A percentile compares a stretch with the other conserved stretches of the same genome.
Conservation (phyloP, 2,113 vertebrate genomes). For the Cephalophus harveyi region DNA sequence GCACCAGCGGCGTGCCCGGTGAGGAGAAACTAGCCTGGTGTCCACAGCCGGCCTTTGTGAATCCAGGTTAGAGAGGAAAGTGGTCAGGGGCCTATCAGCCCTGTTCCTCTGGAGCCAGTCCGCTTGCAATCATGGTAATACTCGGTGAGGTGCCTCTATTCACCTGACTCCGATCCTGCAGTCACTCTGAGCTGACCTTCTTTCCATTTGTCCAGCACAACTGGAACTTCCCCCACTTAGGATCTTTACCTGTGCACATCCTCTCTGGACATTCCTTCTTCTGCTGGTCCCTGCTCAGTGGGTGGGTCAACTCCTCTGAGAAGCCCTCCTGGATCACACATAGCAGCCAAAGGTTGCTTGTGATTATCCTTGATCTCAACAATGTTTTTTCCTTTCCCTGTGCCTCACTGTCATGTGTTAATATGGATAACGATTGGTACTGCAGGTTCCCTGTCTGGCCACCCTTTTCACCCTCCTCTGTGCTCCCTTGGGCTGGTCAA, state of each 20-base stretch:
- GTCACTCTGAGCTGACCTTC: neutral
- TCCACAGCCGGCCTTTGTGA: neutral
- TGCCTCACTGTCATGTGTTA: neutral
- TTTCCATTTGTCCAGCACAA: neutral
- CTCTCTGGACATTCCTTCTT: neutral
- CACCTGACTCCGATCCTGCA: neutral
- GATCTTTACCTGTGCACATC: neutral
- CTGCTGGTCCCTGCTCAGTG: neutral
- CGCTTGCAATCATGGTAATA: neutral
- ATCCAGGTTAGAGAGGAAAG: neutral
- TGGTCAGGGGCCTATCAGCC: neutral
- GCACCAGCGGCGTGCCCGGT: neutral
- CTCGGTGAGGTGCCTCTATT: neutral
- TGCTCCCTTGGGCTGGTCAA: neutral
- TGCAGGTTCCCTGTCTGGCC: rapidly evolving
- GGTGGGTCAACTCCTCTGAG: neutral
- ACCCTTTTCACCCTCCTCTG: neutral
- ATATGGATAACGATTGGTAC: rapidly evolving
- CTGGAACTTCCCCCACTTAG: neutral
- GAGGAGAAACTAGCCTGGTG: neutral
- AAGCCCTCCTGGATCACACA: neutral
- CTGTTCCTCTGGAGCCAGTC: neutral
- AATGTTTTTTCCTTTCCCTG: neutral
- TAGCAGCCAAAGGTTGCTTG: too few relatives aligned
- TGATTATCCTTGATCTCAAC: neutral